Percentiles rank a stretch among this genome's conserved stretches.
These are phyloP conservation scores for Campopleginae sp. DNA, from an alignment of 2,888 invertebrate species.

Conservation along the genomic window DNA sequence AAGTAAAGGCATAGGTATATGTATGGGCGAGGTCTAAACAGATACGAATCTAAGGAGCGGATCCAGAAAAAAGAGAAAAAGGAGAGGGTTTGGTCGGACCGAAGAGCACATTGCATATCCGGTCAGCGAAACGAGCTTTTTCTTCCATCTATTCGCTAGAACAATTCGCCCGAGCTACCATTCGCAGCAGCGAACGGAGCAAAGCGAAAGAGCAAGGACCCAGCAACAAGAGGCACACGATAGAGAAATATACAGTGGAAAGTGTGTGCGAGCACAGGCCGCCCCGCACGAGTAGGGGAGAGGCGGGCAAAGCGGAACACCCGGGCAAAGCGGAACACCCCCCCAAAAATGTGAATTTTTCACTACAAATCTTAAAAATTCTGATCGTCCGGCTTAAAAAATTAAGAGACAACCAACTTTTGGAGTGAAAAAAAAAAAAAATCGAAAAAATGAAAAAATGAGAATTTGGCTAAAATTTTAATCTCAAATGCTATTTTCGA, in stretches of 20 bases:
- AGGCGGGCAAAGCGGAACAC: too few relatives aligned
- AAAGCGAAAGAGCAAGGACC: conserved; percentile 48
- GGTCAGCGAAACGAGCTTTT: conserved; percentile 46
- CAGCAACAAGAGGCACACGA: conserved; percentile 4
- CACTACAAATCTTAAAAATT: too few relatives aligned
- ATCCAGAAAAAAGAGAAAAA: conserved; percentile 43
- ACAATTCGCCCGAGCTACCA: conserved; percentile 46
- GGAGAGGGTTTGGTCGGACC: conserved; percentile 30
- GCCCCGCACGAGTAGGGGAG: background rate
- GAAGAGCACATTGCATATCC: conserved; percentile 43
- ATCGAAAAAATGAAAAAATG: too few relatives aligned
- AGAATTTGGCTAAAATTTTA: too few relatives aligned
- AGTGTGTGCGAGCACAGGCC: conserved; percentile 1
- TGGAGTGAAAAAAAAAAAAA: too few relatives aligned
- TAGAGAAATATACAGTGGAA: background rate
- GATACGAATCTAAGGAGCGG: conserved; percentile 30
- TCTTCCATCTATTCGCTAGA: conserved; percentile 45
- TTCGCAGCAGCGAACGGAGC: conserved; percentile 47
- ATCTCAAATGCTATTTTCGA: too few relatives aligned
- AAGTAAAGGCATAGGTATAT: background rate
- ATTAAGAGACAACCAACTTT: too few relatives aligned
- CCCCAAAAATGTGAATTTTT: too few relatives aligned
- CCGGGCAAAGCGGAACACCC: too few relatives aligned
- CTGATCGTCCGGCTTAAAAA: too few relatives aligned
- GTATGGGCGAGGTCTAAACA: background rate